Evolutionary conservation across 2,797 vertebrate genomes (phyloP), one percentile per base, ranked within the genome.

Genomic region (Pipistrellus pygmaeus): DNA sequence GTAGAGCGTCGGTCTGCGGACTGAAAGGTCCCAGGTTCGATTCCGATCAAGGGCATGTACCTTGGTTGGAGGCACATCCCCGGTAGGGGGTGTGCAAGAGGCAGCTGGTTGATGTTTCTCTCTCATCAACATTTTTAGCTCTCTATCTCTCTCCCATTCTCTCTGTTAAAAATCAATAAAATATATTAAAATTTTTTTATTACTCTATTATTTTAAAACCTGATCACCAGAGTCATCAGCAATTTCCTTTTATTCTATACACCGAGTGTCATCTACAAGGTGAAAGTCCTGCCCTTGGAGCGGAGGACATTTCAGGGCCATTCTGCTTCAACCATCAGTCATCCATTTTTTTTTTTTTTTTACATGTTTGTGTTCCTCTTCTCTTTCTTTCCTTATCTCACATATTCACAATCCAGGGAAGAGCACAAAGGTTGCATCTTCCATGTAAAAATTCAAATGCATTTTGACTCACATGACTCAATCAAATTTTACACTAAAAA

Each of bases 361-460:
- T n/a, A 15, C 13, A 20, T 46, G 27, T 84, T 83, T 35, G 71
- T 55, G 48, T 51, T 21, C 46, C 32, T 80, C 17, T 88, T 88
- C 71, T 81, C 38, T n/a, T 94, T 88, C 23, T 27, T 20, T 71
- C 38, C 84, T 89, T 92, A 72, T 90, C 80, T 89, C 72, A 73
- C 78, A 8, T 38, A 87, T 72, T 93, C 91, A 55, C 85, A 93
- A 91, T 84, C 89, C 93, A 87, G 35, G 30, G 55, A 76, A 53
- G 46, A 32, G 53, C 10, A 69, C 73, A 60, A 62, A 71, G 66
- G 5, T 93, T 46, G 14, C 18, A 38, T 83, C 55, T 94, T 85
- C 30, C 44, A 83, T 62, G 44, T 82, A 53, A 85, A 94, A 84
- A 94, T 92, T 89, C 76, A 82, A 91, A 83, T 53, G 46, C 3